These are phyloP conservation scores for Alectoris magna DNA, from an alignment of 2,797 vertebrate species.

Conservation along the genomic window DNA sequence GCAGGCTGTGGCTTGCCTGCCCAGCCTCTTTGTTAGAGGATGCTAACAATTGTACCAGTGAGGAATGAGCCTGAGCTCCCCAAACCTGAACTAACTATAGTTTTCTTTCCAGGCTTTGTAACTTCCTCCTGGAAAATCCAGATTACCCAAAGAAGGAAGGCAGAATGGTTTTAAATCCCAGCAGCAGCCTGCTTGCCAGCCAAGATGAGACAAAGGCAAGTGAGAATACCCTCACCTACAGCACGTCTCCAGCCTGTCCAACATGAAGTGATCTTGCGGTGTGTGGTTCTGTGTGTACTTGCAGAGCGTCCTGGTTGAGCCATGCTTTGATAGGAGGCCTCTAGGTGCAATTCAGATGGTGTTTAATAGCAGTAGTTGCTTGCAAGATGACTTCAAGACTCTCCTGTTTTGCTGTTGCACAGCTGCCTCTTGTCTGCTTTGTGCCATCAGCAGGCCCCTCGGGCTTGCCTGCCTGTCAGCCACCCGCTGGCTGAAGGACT, in stretches of 20 bases:
- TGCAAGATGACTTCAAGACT: not conserved
- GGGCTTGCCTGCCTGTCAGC: not conserved
- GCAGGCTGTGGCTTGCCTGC: not conserved
- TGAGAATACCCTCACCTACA: not conserved
- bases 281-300: not conserved
- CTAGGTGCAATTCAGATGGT: not conserved
- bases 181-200: constrained; percentile 92
- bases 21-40: not conserved
- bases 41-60: not conserved
- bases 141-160: constrained; percentile 90
- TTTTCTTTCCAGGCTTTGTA: constrained; percentile 90
- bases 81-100: not conserved
- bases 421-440: not conserved
- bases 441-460: not conserved
- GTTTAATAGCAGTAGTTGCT: not conserved
- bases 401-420: not conserved
- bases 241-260: not conserved
- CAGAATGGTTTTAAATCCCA: constrained; percentile 83
- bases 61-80: not conserved
- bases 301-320: not conserved
- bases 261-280: not conserved
- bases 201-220: constrained; percentile 90
- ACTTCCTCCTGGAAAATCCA: constrained; percentile 94
- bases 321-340: not conserved
- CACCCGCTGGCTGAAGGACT: not conserved